Evolutionary conservation across 2,113 vertebrate genomes (phyloP).

Genomic region (Cnemophilus loriae): DNA sequence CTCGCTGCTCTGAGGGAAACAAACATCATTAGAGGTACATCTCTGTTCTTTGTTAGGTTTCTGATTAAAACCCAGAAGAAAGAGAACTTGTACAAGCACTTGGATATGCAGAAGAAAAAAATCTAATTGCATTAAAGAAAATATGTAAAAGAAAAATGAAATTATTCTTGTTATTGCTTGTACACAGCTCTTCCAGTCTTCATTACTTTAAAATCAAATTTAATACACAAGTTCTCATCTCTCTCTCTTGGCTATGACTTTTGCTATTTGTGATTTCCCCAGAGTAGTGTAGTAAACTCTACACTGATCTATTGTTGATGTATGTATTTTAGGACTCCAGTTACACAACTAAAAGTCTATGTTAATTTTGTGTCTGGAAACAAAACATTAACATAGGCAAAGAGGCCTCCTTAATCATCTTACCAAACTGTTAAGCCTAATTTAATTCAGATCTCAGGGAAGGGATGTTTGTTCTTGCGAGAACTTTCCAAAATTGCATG

Average conservation of each 20-base stretch:
- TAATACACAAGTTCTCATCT: not conserved
- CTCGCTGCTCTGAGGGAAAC: not conserved
- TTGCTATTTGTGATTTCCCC: conserved; percentile 22
- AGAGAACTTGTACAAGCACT: not conserved
- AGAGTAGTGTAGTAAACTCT: not conserved
- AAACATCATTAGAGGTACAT: not conserved
- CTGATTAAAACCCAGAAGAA: not conserved
- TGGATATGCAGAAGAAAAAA: not conserved
- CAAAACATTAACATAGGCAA: not conserved
- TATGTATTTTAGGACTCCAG: conserved; percentile 21
- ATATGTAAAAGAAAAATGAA: not conserved
- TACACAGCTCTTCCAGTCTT: conserved; percentile 10
- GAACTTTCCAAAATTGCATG: not conserved
- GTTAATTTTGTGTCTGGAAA: conserved; percentile 15
- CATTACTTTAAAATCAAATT: conserved; percentile 41
- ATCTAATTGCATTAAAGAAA: not conserved
- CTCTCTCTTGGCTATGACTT: not conserved
- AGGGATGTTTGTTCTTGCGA: not conserved
- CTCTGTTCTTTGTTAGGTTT: not conserved
- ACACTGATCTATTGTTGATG: conserved; percentile 18
- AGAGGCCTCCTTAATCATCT: not conserved
- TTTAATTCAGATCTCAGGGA: not conserved
- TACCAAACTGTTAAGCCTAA: not conserved
- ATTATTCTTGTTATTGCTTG: not conserved
- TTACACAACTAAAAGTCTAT: conserved; percentile 6